Base-by-base conservation (phyloP, 2,888 invertebrate species). In the Ophioninae sp. region DNA sequence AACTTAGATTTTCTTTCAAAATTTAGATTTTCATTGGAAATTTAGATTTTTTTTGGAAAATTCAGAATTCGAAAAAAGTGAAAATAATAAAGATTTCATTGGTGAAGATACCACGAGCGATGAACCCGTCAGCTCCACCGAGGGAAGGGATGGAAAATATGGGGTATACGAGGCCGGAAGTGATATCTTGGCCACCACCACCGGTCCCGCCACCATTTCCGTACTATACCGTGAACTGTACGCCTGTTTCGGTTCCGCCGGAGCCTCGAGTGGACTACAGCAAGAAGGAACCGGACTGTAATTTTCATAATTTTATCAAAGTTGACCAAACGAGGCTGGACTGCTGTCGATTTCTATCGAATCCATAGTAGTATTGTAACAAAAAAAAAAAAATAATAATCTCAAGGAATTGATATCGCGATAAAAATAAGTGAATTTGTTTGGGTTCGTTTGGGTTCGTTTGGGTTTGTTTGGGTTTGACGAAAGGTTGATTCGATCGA, bases 91-190 rank as follows among this genome's bases (percentile, higher is more conserved):
- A 39, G 37, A 30, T 22, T 2, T 30, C 61, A 23, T 41, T 39
- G 8, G 39, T 77, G 41, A 77, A 73, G 37, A 64, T 80, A 64
- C 73, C 80, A 41, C 68, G 44, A 13, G 59, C 30, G 5, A 61
- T 51, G 20, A 41, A 51, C 58, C 69, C 75, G 22, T 79, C 79
- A 7, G 79, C 74, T 58, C 82, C 82, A 17, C 64, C 74, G 51
- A 44, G 41, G 0, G 7, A 37, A 10, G 5, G 58, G 37, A 22
- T 65, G 8, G 22, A 74, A 37, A 59, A 71, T 30, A 56, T 44
- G 39, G 8, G n/a, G 30, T 41, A 22, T 30, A 22, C 8, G n/a
- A 17, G 20, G 39, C 17, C 71, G 68, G 23, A 51, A 39, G 17
- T 30, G 13, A 39, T 41, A 6, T 23, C 69, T 3, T n/a, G 7